Base-by-base conservation (phyloP, 2,797 vertebrate species). In the Adelosebastes latens region DNA sequence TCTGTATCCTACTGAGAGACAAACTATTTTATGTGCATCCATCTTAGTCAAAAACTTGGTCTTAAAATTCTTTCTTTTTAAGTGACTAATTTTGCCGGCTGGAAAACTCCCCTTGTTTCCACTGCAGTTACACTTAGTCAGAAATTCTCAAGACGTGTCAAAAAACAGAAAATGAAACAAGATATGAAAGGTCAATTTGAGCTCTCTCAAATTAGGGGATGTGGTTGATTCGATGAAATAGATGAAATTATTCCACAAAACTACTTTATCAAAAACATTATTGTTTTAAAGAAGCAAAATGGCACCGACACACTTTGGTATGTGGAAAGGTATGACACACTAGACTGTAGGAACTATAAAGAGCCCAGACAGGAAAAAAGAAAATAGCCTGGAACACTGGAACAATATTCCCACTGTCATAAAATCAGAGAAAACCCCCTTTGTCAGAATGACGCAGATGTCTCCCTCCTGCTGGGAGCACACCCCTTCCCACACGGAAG, bases 401-500 rank as follows among this genome's bases (percentile, higher is more conserved):
- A 90, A 84, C 84, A 89, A 72, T 67, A 82, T 87, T 86, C 81
- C 82, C 83, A 87, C 56, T 72, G 59, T 86, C 68, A 82, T 82
- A 82, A 90, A 86, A 80, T 83, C 80, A 91, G 61, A 92, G 92
- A 89, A 94, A 94, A 89, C 79, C 90, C 89, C 89, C 88, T 86
- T 81, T 89, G 89, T 88, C 77, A 2, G 72, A 42, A 71, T 91
- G 91, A 91, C 75, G 53, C 89, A 85, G 73, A 87, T 89, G 84
- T 88, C 76, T 86, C 82, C 87, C 90, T 77, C 91, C 90, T 85
- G 86, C 87, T 89, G 89, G 42, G 88, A 85, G 39, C 79, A 46
- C 84, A 72, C 81, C 79, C 71, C 82, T 75, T 89, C 86, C 87
- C 86, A 87, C 85, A 81, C 53, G 77, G 89, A 90, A 83, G 82